These are phyloP conservation scores for Vulpes lagopus DNA, from an alignment of 2,113 vertebrate species.

Conservation along the genomic window DNA sequence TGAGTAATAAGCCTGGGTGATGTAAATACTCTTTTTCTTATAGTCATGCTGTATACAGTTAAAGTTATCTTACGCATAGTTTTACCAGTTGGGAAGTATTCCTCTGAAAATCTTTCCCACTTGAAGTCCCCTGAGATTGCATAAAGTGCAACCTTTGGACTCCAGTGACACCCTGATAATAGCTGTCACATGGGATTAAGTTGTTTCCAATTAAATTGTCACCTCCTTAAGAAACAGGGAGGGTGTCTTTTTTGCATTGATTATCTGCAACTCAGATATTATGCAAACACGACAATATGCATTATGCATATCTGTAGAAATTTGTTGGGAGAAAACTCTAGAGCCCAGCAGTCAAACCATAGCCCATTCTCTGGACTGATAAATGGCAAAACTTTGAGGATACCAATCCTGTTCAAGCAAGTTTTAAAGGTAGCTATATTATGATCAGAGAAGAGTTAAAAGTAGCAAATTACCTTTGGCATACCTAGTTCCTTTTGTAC, in stretches of 20 bases:
- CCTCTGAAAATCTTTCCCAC: not conserved
- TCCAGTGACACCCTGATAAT: not conserved
- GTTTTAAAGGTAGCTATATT: not conserved
- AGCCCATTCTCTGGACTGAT: not conserved
- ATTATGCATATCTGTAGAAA: not conserved
- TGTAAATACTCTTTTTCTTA: not conserved
- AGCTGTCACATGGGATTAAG: not conserved
- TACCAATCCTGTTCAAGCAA: not conserved
- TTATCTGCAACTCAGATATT: not conserved
- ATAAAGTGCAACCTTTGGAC: not conserved
- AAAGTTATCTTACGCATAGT: not conserved
- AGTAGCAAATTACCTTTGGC: not conserved
- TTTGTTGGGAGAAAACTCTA: not conserved
- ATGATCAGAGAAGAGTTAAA: not conserved
- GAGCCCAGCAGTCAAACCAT: not conserved
- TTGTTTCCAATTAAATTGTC: not conserved
- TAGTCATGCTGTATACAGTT: not conserved
- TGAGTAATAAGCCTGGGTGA: not conserved
- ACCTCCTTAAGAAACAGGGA: not conserved
- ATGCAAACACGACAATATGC: not conserved
- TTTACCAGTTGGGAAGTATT: not conserved
- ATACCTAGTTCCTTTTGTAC: not conserved
- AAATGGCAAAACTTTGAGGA: not conserved
- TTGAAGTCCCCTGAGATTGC: not conserved
- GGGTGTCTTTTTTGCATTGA: not conserved